Conservation (phyloP, 2,113 vertebrate species). For the Lophochroa leadbeateri region DNA sequence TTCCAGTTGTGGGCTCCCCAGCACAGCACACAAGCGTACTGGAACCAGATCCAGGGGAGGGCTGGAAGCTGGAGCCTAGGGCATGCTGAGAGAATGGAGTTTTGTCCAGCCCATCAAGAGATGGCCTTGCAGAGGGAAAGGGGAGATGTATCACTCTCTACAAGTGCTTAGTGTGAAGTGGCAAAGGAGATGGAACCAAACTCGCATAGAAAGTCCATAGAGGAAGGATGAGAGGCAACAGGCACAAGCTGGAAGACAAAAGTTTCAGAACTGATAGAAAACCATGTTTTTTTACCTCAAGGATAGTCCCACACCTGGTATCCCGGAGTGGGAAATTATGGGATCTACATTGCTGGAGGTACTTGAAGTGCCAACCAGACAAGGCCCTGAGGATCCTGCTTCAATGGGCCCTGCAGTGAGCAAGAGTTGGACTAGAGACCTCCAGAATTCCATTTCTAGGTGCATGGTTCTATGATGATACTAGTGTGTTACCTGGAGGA, state of each 20-base stretch:
- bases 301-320: neutral
- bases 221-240: neutral
- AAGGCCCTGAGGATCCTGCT: neutral
- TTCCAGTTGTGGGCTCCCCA: neutral
- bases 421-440: neutral
- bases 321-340: neutral
- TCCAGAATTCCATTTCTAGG: neutral
- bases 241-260: neutral
- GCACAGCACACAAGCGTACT: neutral
- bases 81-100: neutral
- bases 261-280: neutral
- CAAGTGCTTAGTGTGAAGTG: neutral
- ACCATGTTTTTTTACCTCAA: neutral
- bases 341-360: no score
- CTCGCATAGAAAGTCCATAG: accelerated
- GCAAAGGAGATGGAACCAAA: neutral
- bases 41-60: neutral
- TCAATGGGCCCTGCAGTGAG: neutral
- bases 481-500: neutral
- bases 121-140: neutral
- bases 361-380: neutral
- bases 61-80: neutral
- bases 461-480: neutral
- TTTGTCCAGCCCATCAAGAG: neutral
- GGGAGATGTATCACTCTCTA: neutral